These are phyloP conservation scores for Samia ricini DNA, from an alignment of 1,140 invertebrate species.

Conservation along the genomic window DNA sequence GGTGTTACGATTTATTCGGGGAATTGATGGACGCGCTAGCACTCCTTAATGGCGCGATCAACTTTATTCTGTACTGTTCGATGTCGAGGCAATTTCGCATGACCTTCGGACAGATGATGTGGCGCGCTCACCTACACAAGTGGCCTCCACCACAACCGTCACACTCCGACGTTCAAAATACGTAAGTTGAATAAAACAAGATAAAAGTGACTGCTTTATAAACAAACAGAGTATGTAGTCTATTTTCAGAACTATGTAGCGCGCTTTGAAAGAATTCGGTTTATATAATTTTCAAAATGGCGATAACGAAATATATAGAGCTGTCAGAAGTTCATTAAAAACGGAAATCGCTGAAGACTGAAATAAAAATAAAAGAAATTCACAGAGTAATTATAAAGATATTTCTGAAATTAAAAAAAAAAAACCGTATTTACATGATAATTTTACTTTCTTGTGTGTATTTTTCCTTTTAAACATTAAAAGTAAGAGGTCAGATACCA, in stretches of 20 bases:
- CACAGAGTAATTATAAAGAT: no score
- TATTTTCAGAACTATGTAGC: constrained; percentile 3
- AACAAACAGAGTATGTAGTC: constrained; percentile 3
- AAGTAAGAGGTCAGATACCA: no score
- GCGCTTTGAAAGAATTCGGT: neutral
- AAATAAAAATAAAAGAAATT: no score
- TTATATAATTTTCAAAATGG: neutral
- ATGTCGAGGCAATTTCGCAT: constrained; percentile 96
- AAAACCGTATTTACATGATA: no score
- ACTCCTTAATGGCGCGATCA: constrained; percentile 93
- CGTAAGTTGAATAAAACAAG: constrained; percentile 42
- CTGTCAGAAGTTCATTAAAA: no score
- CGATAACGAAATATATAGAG: neutral
- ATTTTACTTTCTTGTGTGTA: no score
- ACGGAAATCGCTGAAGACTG: no score
- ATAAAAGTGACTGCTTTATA: constrained; percentile 8
- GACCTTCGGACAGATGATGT: constrained; percentile 89
- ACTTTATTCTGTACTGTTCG: constrained; percentile 95
- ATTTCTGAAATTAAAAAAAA: no score
- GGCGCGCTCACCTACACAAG: constrained; percentile 71
- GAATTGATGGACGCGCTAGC: constrained; percentile 95
- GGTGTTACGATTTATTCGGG: constrained; percentile 88
- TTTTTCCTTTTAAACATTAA: no score
- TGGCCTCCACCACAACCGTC: constrained; percentile 53
- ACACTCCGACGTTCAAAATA: constrained; percentile 60